Evolutionary conservation across 2,113 vertebrate genomes (phyloP).

Genomic region (Cryptotis parvus): DNA sequence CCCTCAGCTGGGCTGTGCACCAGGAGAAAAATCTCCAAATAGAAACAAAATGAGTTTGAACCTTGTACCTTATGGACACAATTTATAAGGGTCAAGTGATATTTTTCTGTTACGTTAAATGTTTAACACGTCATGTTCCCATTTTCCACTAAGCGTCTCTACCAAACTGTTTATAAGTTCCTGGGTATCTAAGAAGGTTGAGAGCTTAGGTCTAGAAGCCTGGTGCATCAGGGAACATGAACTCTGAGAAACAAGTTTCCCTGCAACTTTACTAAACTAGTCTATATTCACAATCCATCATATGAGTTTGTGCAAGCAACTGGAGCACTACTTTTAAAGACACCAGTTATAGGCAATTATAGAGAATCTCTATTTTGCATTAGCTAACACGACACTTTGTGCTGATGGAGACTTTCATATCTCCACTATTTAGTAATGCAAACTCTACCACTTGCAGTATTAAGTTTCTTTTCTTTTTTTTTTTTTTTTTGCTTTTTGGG

Average conservation of each 20-base stretch:
- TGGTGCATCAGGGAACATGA: slow-evolving; percentile 13
- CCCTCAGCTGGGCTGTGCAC: not conserved
- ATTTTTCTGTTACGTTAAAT: slow-evolving; percentile 8
- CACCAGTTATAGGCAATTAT: not conserved
- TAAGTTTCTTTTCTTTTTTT: too few relatives aligned
- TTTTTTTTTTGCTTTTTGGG: too few relatives aligned
- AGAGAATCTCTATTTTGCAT: slow-evolving; percentile 37
- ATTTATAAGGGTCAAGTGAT: not conserved
- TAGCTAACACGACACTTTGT: not conserved
- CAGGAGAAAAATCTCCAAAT: not conserved
- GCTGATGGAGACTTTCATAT: not conserved
- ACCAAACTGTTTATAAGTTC: slow-evolving; percentile 30
- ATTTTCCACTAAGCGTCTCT: slow-evolving; percentile 41
- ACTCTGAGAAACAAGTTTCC: not conserved
- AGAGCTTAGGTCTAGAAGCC: slow-evolving; percentile 7
- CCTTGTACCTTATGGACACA: not conserved
- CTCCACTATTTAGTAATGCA: not conserved
- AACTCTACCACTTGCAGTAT: not conserved
- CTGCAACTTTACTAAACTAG: slow-evolving; percentile 19
- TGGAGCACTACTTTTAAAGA: slow-evolving; percentile 29
- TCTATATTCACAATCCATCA: not conserved
- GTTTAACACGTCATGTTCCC: not conserved
- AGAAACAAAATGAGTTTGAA: not conserved
- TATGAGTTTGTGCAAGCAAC: not conserved
- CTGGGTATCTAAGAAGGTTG: not conserved